These are phyloP conservation scores for Heliconius erato DNA, from an alignment of 2,888 invertebrate species.

Conservation along the genomic window DNA sequence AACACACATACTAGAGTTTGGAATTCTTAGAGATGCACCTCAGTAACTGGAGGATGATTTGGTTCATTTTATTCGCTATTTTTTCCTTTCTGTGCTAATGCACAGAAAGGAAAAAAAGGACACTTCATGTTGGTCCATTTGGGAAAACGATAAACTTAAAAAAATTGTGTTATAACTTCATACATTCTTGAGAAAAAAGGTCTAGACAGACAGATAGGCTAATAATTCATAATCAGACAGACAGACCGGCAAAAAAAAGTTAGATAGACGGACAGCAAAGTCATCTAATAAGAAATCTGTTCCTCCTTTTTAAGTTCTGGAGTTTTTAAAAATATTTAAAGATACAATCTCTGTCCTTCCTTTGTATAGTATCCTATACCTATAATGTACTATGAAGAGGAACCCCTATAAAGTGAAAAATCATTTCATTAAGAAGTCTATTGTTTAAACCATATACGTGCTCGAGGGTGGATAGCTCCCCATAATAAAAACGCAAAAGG, in stretches of 20 bases:
- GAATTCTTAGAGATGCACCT: background rate
- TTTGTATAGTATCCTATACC: background rate
- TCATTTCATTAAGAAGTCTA: constrained; percentile 25
- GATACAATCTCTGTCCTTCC: background rate
- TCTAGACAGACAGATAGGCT: too few species aligned
- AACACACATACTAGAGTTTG: background rate
- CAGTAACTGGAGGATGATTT: background rate
- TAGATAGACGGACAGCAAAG: too few species aligned
- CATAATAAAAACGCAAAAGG: constrained; percentile 38
- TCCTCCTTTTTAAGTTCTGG: background rate
- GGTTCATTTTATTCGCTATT: too few species aligned
- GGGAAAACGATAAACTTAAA: too few species aligned
- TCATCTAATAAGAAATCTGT: too few species aligned
- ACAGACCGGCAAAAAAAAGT: too few species aligned
- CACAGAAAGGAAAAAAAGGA: too few species aligned
- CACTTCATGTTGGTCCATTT: too few species aligned
- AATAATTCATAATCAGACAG: too few species aligned
- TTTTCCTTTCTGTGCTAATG: too few species aligned
- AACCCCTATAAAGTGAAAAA: constrained; percentile 24
- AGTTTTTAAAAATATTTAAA: background rate
- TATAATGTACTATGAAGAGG: background rate
- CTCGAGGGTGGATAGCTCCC: constrained; percentile 34
- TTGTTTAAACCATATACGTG: constrained; percentile 32
- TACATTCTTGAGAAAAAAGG: too few species aligned
- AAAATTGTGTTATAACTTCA: too few species aligned